phyloP scores from a whole-genome alignment of 2,113 vertebrate species.

The Stegostoma tigrinum region DNA sequence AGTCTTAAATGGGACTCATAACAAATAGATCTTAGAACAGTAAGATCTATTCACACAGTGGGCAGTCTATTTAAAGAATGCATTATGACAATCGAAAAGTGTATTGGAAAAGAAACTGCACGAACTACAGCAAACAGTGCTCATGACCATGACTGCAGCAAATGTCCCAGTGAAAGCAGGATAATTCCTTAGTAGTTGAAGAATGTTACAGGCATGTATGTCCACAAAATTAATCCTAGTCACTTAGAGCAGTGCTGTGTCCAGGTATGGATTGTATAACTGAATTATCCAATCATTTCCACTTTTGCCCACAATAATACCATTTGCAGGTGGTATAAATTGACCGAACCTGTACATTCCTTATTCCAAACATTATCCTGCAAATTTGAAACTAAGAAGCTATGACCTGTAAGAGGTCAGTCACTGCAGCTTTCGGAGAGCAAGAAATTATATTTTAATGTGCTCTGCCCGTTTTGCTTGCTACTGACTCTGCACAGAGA shows the following conservation, averaged over 20 bases:
- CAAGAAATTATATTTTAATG: background rate
- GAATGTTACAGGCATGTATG: background rate
- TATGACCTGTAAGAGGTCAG: background rate
- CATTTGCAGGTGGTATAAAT: background rate
- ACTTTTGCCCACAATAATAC: background rate
- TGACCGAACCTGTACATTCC: background rate
- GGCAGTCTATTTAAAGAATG: background rate
- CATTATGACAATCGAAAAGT: background rate
- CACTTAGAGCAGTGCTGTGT: background rate
- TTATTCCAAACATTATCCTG: background rate
- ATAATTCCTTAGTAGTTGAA: background rate
- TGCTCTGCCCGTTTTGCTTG: background rate
- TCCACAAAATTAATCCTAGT: background rate
- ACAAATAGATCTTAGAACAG: background rate
- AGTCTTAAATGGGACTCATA: background rate
- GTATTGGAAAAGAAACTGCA: background rate
- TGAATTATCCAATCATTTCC: background rate
- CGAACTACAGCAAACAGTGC: background rate
- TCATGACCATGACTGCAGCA: background rate
- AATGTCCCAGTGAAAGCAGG: background rate
- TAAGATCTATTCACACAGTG: background rate
- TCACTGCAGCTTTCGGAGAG: background rate
- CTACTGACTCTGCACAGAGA: background rate
- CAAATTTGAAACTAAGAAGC: background rate
- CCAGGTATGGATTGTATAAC: background rate